Evolutionary conservation across 2,797 vertebrate genomes (phyloP).

Genomic region (Poecile montanus): DNA sequence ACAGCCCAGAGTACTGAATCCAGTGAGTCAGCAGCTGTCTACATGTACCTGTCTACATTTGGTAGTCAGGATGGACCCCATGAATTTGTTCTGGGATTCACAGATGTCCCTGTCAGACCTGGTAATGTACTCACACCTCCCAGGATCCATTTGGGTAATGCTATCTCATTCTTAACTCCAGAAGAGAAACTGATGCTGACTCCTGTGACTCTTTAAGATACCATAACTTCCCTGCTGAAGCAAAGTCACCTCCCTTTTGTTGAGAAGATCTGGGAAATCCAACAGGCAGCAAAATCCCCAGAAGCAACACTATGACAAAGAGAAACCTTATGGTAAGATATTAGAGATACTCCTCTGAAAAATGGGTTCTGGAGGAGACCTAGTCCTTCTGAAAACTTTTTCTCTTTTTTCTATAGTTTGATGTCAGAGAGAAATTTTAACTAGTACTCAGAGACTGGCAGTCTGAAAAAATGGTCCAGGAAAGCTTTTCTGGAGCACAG

Average conservation of each 20-base stretch:
- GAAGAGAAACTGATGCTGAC: neutral
- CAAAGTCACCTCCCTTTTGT: neutral
- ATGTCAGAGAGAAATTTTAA: neutral
- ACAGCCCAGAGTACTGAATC: neutral
- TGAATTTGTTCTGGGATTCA: neutral
- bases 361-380: neutral
- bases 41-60: neutral
- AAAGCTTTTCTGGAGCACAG: neutral
- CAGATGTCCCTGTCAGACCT: neutral
- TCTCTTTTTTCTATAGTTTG: neutral
- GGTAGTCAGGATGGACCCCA: neutral
- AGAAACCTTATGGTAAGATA: neutral
- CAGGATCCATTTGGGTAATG: neutral
- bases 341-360: neutral
- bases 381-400: neutral
- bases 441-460: neutral
- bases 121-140: neutral
- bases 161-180: neutral
- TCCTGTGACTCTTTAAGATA: neutral
- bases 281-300: neutral
- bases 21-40: neutral
- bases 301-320: neutral
- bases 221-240: rapidly evolving
- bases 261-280: neutral
- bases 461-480: neutral